Conservation (phyloP, 2,797 vertebrate species). For the Oryzias sinensis region DNA sequence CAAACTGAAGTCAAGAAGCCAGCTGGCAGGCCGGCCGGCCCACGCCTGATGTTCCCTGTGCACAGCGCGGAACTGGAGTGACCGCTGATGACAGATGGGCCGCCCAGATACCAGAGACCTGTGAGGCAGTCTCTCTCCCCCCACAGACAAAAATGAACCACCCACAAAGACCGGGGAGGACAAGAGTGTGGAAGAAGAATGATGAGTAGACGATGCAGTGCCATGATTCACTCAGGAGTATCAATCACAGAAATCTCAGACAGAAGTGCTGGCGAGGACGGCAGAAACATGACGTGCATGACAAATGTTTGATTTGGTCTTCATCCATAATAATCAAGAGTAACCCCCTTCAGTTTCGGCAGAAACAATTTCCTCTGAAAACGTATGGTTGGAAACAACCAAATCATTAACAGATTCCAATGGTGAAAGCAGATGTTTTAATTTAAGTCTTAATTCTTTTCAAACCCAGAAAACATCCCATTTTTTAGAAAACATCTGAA, state of each 20-base stretch:
- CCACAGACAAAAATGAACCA: constrained; percentile 40
- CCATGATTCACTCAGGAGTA: constrained; percentile 37
- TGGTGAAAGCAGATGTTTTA: too few relatives aligned
- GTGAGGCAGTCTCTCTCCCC: constrained; percentile 32
- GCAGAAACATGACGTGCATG: constrained; percentile 2
- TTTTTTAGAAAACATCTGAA: too few relatives aligned
- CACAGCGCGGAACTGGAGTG: constrained; percentile 28
- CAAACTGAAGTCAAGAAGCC: constrained; percentile 38
- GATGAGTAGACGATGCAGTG: constrained; percentile 40
- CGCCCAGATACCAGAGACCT: constrained; percentile 47
- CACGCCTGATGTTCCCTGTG: constrained; percentile 46
- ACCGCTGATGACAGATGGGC: constrained; percentile 63
- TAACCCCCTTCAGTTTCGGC: constrained; percentile 9
- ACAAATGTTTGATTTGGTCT: constrained; percentile 30
- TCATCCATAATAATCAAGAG: constrained; percentile 11
- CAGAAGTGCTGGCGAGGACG: constrained; percentile 15
- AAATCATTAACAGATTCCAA: not conserved
- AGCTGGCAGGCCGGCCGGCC: constrained; percentile 23
- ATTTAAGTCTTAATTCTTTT: too few relatives aligned
- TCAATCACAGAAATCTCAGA: constrained; percentile 25
- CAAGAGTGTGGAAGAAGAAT: constrained; percentile 17
- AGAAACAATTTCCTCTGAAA: not conserved
- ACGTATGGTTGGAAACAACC: not conserved
- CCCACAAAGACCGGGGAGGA: constrained; percentile 37
- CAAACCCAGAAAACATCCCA: too few relatives aligned